Evolutionary conservation across 2,113 vertebrate genomes (phyloP).

Genomic region (Megaleporinus macrocephalus): DNA sequence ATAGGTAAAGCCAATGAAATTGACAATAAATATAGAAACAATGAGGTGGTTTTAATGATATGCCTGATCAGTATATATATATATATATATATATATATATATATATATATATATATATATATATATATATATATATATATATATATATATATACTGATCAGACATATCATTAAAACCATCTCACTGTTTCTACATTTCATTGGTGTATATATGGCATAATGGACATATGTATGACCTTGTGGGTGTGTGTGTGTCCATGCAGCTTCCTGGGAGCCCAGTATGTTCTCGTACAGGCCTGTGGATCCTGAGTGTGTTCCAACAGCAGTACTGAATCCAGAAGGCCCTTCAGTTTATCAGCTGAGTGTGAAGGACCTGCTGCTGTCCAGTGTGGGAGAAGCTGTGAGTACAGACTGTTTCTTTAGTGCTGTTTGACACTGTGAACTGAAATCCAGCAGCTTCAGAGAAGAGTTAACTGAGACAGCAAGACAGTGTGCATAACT

Average conservation of each 20-base stretch:
- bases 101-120: too few relatives aligned
- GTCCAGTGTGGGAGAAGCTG: slow-evolving; percentile 77
- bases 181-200: too few relatives aligned
- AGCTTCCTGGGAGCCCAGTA: slow-evolving; percentile 78
- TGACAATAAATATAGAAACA: too few relatives aligned
- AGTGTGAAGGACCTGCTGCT: slow-evolving; percentile 92
- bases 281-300: slow-evolving; percentile 67
- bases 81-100: too few relatives aligned
- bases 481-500: not conserved
- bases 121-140: too few relatives aligned
- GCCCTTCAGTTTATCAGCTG: slow-evolving; percentile 66
- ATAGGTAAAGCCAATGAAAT: too few relatives aligned
- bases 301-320: slow-evolving; percentile 40
- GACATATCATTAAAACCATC: too few relatives aligned
- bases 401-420: slow-evolving; percentile 52
- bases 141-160: too few relatives aligned
- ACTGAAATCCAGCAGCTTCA: not conserved
- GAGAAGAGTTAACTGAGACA: slow-evolving; percentile 51
- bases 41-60: too few relatives aligned
- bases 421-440: not conserved
- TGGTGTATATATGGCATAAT: too few relatives aligned
- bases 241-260: slow-evolving; percentile 10
- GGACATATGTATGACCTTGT: not conserved
- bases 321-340: not conserved
- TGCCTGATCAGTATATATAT: too few relatives aligned